Percentiles rank a stretch among this genome's conserved stretches.
These are phyloP conservation scores for Clitarchus hookeri DNA, from an alignment of 2,888 invertebrate species.

Conservation along the genomic window DNA sequence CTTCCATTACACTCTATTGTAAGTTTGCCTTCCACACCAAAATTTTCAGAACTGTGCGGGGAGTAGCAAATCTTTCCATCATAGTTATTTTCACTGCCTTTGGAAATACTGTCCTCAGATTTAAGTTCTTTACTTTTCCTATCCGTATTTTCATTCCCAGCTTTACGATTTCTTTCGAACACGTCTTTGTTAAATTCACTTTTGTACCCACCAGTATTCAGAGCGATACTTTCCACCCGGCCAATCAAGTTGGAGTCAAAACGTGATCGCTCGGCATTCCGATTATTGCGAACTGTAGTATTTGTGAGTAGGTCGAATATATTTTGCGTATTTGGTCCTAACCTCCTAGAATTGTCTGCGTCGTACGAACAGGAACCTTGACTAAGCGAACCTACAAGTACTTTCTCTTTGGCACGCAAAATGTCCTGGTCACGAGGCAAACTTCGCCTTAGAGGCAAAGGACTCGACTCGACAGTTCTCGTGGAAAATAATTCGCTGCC, in stretches of 20 bases:
- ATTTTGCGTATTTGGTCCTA: slow-evolving; percentile 41
- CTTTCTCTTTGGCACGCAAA: slow-evolving; percentile 44
- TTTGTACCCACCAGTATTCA: neutral
- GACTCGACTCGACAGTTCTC: neutral
- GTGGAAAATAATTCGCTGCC: neutral
- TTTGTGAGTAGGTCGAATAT: neutral
- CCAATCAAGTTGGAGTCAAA: neutral
- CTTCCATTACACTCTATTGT: neutral
- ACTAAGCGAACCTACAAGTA: slow-evolving; percentile 43
- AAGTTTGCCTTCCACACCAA: neutral
- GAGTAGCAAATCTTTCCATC: neutral
- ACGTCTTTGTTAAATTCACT: neutral
- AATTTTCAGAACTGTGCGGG: neutral
- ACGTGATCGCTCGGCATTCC: neutral
- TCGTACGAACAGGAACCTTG: neutral
- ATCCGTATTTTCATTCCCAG: neutral
- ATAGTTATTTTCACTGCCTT: neutral
- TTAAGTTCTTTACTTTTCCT: neutral
- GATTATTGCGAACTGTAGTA: neutral
- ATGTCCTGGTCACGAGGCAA: slow-evolving; percentile 16
- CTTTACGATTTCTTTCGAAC: neutral
- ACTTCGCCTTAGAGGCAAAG: neutral
- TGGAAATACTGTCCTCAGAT: neutral
- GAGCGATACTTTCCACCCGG: neutral
- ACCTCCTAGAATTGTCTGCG: slow-evolving; percentile 36